These are phyloP conservation scores for Piezodorus guildinii DNA, from an alignment of 1,140 invertebrate genomes.

Conservation along the genomic window DNA sequence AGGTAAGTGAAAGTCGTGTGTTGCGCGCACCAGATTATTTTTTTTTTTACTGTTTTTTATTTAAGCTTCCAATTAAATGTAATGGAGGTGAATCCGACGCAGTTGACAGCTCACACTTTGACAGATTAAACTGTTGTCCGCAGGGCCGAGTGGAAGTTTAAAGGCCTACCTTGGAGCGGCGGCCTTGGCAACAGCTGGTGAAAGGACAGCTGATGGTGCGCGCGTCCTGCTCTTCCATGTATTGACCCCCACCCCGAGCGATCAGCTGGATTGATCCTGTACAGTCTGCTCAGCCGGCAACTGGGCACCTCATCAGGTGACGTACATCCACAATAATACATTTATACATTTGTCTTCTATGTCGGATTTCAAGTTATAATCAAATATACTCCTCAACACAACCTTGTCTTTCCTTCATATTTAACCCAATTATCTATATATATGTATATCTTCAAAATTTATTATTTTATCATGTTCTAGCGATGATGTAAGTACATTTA, in stretches of 20 bases:
- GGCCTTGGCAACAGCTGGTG: constrained; percentile 7
- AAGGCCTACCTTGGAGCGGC: background rate
- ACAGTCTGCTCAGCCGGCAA: constrained; percentile 4
- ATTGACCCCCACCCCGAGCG: background rate
- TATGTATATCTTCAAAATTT: too few relatives aligned
- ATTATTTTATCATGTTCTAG: too few relatives aligned
- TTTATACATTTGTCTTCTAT: constrained; percentile 1
- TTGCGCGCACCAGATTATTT: too few relatives aligned
- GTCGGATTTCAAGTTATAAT: background rate
- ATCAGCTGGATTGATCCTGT: constrained; percentile 13
- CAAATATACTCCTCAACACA: too few relatives aligned
- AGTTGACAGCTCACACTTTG: too few relatives aligned
- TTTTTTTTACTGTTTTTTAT: too few relatives aligned
- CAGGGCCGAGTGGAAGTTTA: background rate
- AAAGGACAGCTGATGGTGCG: constrained; percentile 9
- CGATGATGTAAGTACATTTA: too few relatives aligned
- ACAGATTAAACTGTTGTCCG: background rate
- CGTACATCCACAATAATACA: background rate
- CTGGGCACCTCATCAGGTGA: constrained; percentile 6
- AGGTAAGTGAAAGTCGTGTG: too few relatives aligned
- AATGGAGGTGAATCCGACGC: too few relatives aligned
- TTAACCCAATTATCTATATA: too few relatives aligned
- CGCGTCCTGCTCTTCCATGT: background rate
- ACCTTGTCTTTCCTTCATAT: too few relatives aligned
- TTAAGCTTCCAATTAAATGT: too few relatives aligned